These are phyloP conservation scores for Brachyhypopomus occidentalis DNA, from an alignment of 2,113 vertebrate genomes.

Conservation along the genomic window DNA sequence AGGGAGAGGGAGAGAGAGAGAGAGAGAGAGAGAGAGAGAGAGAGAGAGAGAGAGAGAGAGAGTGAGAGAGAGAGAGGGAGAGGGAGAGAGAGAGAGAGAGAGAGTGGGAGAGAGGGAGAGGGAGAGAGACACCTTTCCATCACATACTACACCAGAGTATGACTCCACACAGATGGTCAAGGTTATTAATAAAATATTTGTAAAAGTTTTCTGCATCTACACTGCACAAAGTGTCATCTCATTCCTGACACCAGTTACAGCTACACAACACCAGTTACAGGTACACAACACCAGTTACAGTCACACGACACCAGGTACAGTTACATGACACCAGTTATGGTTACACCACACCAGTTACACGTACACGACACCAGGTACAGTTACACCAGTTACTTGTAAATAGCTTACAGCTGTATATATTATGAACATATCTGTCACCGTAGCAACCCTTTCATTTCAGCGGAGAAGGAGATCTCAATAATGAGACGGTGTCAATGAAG, in stretches of 20 bases:
- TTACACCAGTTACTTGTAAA: conserved; percentile 3
- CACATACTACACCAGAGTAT: background rate
- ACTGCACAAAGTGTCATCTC: background rate
- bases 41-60: background rate
- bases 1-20: background rate
- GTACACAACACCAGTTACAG: too few relatives aligned
- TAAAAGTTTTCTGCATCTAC: background rate
- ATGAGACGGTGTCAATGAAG: conserved; percentile 3
- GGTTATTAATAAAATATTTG: background rate
- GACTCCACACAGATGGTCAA: background rate
- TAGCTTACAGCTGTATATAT: conserved; percentile 2
- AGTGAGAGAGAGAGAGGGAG: background rate
- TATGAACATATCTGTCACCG: background rate
- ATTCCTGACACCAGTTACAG: background rate
- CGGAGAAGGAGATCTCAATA: conserved; percentile 1
- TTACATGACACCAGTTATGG: too few relatives aligned
- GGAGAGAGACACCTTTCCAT: conserved; percentile 20
- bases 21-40: conserved; percentile 27
- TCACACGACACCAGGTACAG: too few relatives aligned
- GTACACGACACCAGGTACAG: too few relatives aligned
- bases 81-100: background rate
- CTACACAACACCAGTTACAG: too few relatives aligned
- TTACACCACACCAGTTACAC: too few relatives aligned
- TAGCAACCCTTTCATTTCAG: background rate
- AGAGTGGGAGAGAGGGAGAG: conserved; percentile 11